A percentile compares a stretch with the other conserved stretches of the same genome.
These are phyloP conservation scores for Adelosebastes latens DNA, from an alignment of 2,797 vertebrate species.

Conservation along the genomic window DNA sequence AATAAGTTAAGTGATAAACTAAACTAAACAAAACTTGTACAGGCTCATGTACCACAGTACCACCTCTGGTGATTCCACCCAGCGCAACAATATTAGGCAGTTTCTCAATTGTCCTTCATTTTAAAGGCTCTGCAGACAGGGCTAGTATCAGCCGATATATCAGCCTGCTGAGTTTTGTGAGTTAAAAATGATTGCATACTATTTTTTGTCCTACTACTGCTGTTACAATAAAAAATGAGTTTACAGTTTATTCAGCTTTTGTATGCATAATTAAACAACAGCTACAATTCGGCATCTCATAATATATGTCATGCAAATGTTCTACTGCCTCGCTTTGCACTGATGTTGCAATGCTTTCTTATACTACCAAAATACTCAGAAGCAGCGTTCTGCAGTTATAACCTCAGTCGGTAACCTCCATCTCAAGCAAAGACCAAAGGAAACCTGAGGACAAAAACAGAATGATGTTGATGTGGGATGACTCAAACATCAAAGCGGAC, in stretches of 20 bases:
- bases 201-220: background rate
- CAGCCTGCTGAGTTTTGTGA: background rate
- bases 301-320: background rate
- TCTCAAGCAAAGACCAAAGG: slow-evolving; percentile 12
- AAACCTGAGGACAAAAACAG: slow-evolving; percentile 31
- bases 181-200: background rate
- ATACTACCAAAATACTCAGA: background rate
- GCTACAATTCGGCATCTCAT: background rate
- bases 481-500: slow-evolving; percentile 49
- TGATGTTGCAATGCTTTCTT: background rate
- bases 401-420: background rate
- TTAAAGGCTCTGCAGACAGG: background rate
- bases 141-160: background rate
- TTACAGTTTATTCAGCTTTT: background rate
- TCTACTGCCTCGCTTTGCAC: background rate
- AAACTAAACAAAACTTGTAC: background rate
- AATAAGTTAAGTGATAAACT: background rate
- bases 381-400: background rate
- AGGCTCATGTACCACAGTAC: background rate
- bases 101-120: background rate
- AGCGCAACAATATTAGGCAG: background rate
- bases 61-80: background rate
- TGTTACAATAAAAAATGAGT: background rate
- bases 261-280: background rate
- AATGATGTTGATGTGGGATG: slow-evolving; percentile 33